Base-by-base conservation (phyloP, 2,797 vertebrate species). In the Acrocephalus scirpaceus region DNA sequence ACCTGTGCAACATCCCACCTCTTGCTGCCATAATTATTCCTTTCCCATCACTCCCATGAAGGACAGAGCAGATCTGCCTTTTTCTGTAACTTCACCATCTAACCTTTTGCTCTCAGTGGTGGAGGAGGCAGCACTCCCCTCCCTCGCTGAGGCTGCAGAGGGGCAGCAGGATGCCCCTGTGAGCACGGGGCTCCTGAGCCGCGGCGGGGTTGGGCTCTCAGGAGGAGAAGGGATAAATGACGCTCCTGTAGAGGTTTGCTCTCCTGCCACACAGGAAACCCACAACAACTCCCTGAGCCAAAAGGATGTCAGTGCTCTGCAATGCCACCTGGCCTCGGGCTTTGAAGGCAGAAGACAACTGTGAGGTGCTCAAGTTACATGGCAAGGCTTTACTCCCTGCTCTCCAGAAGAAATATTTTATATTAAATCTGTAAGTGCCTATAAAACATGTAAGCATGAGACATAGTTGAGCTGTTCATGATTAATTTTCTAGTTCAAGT, bases 91-190 rank as follows among this genome's bases (percentile, higher is more conserved):
- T 53, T 66, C 58, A 17, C 27, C 62, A 57, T 1, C 12, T 12
- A 22, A 27, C 21, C 5, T 60, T 81, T 44, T 29, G 42, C 57
- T 40, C 8, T 18, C 30, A 7, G 25, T 12, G 9, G 34, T 1
- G 10, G 4, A 70, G 60, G 9, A 62, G 22, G 16, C 56, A 53
- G 34, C 30, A 47, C 18, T 44, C 6, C 22, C 13, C n/a, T 65
- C 56, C 44, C 40, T 67, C 8, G 0, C 11, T 38, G 51, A 2
- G 3, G 3, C 44, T 60, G 44, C 57, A 56, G 44, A 48, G 45
- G 25, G 15, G 13, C 44, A 60, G 44, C 10, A 4, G 22, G 32
- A 13, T 0, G 0, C 1, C 0, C 10, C 8, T 42, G 50, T 1
- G 8, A 25, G 42, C 16, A 4, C 21, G 9, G 45, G 9, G 38